These are phyloP conservation scores for Tetragonisca angustula DNA, from an alignment of 2,888 invertebrate species.

Conservation along the genomic window DNA sequence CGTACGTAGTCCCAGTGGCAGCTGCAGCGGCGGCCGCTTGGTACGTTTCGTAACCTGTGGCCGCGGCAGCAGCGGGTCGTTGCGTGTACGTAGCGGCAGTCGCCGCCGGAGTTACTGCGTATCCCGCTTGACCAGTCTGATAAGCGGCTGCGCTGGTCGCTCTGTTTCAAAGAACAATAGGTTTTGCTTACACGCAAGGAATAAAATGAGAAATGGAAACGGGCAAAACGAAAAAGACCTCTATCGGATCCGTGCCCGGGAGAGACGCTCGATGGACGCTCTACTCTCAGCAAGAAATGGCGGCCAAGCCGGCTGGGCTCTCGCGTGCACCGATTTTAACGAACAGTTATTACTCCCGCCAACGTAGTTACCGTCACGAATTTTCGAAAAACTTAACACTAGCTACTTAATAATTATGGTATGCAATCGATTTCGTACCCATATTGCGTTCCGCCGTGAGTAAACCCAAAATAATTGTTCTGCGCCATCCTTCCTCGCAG, in stretches of 20 bases:
- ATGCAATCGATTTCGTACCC: constrained; percentile 87
- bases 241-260: constrained; percentile 59
- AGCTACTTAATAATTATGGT: constrained; percentile 72
- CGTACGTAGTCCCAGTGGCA: constrained; percentile 90
- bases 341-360: constrained; percentile 60
- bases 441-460: constrained; percentile 96
- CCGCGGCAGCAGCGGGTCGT: constrained; percentile 90
- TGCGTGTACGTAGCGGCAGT: constrained; percentile 95
- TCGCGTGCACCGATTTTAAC: constrained; percentile 73
- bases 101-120: constrained; percentile 92
- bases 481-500: constrained; percentile 89
- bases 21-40: constrained; percentile 92
- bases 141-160: constrained; percentile 93
- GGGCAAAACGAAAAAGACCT: constrained; percentile 58
- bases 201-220: constrained; percentile 31
- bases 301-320: constrained; percentile 76
- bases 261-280: constrained; percentile 74
- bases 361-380: constrained; percentile 51
- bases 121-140: constrained; percentile 92
- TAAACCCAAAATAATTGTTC: constrained; percentile 98
- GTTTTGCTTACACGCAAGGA: constrained; percentile 14
- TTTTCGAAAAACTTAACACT: constrained; percentile 69
- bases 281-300: constrained; percentile 75
- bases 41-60: constrained; percentile 91
- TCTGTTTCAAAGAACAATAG: constrained; percentile 70